These are phyloP conservation scores for Styela plicata DNA, from an alignment of 23 tunicate species.

Conservation along the genomic window DNA sequence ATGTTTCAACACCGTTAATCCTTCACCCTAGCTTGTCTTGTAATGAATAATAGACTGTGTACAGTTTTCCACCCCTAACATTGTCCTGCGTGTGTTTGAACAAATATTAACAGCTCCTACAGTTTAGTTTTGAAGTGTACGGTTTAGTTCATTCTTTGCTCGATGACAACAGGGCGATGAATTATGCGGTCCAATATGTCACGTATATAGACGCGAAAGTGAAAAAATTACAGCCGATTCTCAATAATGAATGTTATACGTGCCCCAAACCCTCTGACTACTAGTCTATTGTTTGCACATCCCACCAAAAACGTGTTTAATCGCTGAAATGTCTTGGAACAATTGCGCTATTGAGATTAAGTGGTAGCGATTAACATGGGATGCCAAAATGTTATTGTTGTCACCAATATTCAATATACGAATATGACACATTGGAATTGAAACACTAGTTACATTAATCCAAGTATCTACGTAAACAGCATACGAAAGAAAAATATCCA, in stretches of 20 bases:
- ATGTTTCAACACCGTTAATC: not conserved
- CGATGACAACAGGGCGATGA: not conserved
- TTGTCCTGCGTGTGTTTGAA: not conserved
- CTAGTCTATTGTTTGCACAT: not conserved
- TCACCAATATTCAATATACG: not conserved
- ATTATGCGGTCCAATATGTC: not conserved
- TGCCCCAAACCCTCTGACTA: not conserved
- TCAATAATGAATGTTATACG: not conserved
- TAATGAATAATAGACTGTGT: not conserved
- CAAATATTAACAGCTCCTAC: not conserved
- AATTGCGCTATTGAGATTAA: not conserved
- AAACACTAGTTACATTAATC: too few species aligned
- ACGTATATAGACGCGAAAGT: not conserved
- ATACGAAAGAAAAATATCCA: too few species aligned
- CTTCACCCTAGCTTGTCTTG: not conserved
- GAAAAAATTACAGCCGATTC: not conserved
- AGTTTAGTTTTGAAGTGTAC: not conserved
- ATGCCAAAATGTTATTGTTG: not conserved
- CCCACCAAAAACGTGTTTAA: not conserved
- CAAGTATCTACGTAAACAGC: too few species aligned
- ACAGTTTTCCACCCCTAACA: not conserved
- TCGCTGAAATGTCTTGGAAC: not conserved
- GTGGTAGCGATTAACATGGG: not conserved
- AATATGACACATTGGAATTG: too few species aligned
- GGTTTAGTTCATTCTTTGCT: not conserved